Evolutionary conservation across 2,888 invertebrate species (phyloP), one percentile per base, ranked within the genome.

Genomic region (Lochmaea capreae): DNA sequence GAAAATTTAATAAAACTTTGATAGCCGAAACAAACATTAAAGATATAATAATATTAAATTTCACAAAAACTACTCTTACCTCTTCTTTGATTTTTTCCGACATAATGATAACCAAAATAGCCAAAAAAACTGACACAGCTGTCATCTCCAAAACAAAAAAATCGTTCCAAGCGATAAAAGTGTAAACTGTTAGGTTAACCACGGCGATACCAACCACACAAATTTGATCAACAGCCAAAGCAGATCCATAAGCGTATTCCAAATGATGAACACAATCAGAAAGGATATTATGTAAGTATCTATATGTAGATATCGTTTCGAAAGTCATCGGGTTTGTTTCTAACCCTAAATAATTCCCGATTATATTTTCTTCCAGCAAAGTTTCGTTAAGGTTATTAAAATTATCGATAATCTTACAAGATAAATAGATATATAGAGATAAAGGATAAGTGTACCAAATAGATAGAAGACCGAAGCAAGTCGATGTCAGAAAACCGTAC

Each of bases 261-360:
- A 67, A 18, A 67, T 67, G 57, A 22, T 67, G 54, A 11, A 67
- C 66, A 18, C 57, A 67, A 3, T 67, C 57, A n/a, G 66, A 67
- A 39, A 67, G 66, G 16, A 67, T 67, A 14, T 67, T 67, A 67
- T 67, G 66, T 42, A 67, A 54, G 18, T 57, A 57, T 42, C 57
- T 54, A 16, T 18, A 67, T 5, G 42, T 67, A 14, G 54, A 57
- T 3, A 67, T 9, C 0, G 57, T 57, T 8, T 57, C 33, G 9
- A 57, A 57, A 67, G 52, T 10, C 18, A 57, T 42, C 1, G n/a
- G 33, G 39, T 67, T 39, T 2, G n/a, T 57, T 42, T 39, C 39
- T 11, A n/a, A 1, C 3, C 33, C 39, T 1, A 67, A 33, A 18
- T 67, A 67, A 39, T 33, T 22, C 1, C 18, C 42, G 4, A 67